These are phyloP conservation scores for Melolontha melolontha DNA, from an alignment of 2,888 invertebrate genomes.

Conservation along the genomic window DNA sequence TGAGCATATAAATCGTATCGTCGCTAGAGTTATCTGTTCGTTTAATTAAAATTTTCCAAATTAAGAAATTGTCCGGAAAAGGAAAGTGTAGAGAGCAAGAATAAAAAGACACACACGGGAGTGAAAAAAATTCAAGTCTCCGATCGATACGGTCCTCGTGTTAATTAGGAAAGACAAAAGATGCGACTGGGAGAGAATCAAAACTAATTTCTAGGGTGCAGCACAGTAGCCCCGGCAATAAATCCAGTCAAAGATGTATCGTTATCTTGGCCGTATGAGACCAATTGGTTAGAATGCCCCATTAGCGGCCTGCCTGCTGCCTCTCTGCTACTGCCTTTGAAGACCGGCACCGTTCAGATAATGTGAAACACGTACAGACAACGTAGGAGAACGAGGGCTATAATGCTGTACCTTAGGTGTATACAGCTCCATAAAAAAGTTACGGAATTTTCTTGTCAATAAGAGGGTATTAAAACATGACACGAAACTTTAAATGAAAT, in stretches of 20 bases:
- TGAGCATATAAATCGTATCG: not conserved
- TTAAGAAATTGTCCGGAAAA: slow-evolving; percentile 36
- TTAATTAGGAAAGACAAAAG: slow-evolving; percentile 44
- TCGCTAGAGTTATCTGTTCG: slow-evolving; percentile 13
- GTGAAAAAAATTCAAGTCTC: slow-evolving; percentile 6
- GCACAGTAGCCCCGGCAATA: slow-evolving; percentile 53
- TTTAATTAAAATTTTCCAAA: slow-evolving; percentile 38
- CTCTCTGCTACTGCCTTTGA: slow-evolving; percentile 43
- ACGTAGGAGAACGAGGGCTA: not conserved
- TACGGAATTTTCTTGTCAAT: no score
- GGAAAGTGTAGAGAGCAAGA: slow-evolving; percentile 28
- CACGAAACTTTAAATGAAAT: no score
- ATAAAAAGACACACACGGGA: slow-evolving; percentile 17
- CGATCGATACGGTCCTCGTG: slow-evolving; percentile 36
- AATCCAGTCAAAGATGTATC: slow-evolving; percentile 51
- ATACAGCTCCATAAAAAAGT: no score
- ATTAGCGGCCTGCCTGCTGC: slow-evolving; percentile 53
- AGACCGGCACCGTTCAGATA: slow-evolving; percentile 40
- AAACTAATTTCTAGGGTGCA: slow-evolving; percentile 46
- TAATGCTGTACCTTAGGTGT: no score
- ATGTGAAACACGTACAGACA: slow-evolving; percentile 28
- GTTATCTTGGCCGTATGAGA: slow-evolving; percentile 54
- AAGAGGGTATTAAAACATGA: no score
- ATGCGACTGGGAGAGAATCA: slow-evolving; percentile 40
- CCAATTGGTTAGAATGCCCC: slow-evolving; percentile 55